Conservation (phyloP, 2,888 invertebrate species). For the Xestia sexstrigata region DNA sequence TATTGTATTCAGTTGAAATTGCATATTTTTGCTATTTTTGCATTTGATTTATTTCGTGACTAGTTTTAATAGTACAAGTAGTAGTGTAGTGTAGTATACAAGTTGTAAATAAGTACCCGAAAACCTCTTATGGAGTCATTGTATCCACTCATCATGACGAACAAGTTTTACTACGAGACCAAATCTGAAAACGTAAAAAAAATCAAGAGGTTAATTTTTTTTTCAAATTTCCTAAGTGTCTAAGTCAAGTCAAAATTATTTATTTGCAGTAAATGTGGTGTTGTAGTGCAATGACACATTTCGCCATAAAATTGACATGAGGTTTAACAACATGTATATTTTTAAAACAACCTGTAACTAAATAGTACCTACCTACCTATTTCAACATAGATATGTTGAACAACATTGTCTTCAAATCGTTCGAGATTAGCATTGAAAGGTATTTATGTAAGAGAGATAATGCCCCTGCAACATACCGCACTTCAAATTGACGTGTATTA, state of each 20-base stretch:
- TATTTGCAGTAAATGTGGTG: too few relatives aligned
- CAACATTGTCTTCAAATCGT: conserved; percentile 37
- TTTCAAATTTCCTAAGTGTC: neutral
- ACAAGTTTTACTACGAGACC: neutral
- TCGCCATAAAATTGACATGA: too few relatives aligned
- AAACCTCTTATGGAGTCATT: neutral
- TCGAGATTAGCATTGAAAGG: conserved; percentile 30
- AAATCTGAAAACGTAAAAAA: neutral
- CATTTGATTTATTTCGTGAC: neutral
- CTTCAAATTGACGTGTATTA: conserved; percentile 13
- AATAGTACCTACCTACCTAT: conserved; percentile 4
- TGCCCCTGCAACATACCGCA: conserved; percentile 2
- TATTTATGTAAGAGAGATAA: conserved; percentile 22
- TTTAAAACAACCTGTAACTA: conserved; percentile 13
- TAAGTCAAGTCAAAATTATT: too few relatives aligned
- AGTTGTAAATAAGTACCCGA: neutral
- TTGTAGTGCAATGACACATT: too few relatives aligned
- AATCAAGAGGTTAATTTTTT: too few relatives aligned
- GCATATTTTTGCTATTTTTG: neutral
- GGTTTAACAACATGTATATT: neutral
- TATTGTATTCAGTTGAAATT: neutral
- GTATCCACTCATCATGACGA: neutral
- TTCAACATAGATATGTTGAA: conserved; percentile 1
- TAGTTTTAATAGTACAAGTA: conserved; percentile 6
- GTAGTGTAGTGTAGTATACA: too few relatives aligned